Percentiles rank a stretch among this genome's conserved stretches.
Conservation (phyloP, 2,888 invertebrate genomes). For the Pandemis cinnamomeana region DNA sequence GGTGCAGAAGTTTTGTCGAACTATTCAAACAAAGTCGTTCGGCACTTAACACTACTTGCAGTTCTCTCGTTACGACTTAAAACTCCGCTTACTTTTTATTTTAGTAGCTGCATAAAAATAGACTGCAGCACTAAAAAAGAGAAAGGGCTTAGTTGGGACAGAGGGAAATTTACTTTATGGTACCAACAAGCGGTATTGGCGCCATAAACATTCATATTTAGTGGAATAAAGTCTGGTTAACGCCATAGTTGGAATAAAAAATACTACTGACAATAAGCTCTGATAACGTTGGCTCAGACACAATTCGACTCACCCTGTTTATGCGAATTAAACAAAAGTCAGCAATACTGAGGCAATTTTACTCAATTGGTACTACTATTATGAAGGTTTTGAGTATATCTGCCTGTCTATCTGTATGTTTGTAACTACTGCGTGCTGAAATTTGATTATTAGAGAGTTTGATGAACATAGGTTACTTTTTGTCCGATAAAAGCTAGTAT, state of each 20-base stretch:
- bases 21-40: background rate
- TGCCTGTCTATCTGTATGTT: too few species aligned
- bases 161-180: conserved; percentile 66
- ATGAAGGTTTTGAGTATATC: too few species aligned
- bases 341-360: too few species aligned
- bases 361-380: too few species aligned
- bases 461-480: too few species aligned
- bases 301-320: background rate
- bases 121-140: conserved; percentile 55
- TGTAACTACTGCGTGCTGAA: too few species aligned
- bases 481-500: too few species aligned
- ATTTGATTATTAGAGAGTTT: too few species aligned
- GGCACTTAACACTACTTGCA: conserved; percentile 12
- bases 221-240: conserved; percentile 41
- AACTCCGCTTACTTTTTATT: conserved; percentile 34
- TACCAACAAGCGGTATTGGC: conserved; percentile 64
- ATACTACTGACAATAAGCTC: conserved; percentile 6
- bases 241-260: conserved; percentile 19
- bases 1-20: background rate
- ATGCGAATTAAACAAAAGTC: background rate
- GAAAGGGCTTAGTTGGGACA: conserved; percentile 63
- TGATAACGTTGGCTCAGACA: background rate
- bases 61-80: conserved; percentile 25
- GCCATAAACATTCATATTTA: conserved; percentile 70
- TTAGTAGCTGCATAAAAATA: conserved; percentile 45